Percentiles rank a stretch among this genome's conserved stretches.
phyloP scores from a whole-genome alignment of 2,113 vertebrate genomes.

The Nipponia nippon region DNA sequence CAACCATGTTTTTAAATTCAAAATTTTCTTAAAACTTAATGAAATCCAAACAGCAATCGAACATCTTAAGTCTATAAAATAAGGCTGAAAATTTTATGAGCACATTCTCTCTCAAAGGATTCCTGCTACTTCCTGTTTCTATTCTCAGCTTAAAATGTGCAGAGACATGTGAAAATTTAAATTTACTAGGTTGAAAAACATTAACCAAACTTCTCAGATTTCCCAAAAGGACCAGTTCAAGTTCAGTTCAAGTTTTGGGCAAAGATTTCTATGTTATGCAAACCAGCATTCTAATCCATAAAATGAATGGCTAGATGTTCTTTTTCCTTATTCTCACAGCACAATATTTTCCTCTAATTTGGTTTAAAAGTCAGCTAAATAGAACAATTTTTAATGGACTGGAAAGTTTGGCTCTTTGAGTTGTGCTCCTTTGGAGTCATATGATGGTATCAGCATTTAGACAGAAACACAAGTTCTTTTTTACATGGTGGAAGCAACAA shows the following conservation, averaged over 20 bases:
- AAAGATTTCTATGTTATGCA: neutral
- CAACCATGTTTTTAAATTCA: neutral
- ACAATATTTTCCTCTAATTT: neutral
- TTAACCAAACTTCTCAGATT: constrained; percentile 35
- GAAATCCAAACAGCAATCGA: neutral
- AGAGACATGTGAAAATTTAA: constrained; percentile 26
- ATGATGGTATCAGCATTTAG: neutral
- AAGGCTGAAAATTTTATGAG: constrained; percentile 50
- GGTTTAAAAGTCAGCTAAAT: neutral
- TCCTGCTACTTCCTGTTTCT: constrained; percentile 37
- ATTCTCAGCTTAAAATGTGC: constrained; percentile 8
- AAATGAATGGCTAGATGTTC: neutral
- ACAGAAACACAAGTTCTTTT: neutral
- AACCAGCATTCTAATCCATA: neutral
- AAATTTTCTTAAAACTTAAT: neutral
- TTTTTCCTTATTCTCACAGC: neutral
- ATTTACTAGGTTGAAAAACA: constrained; percentile 43
- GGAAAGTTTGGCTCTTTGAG: neutral
- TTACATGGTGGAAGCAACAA: neutral
- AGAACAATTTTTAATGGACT: neutral
- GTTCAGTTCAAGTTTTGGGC: constrained; percentile 11
- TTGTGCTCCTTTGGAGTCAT: neutral
- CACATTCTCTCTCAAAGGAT: neutral
- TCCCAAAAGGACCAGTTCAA: neutral
- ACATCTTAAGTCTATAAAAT: neutral